phyloP scores from a whole-genome alignment of 1,140 invertebrate species.

The Halictus rubicundus region DNA sequence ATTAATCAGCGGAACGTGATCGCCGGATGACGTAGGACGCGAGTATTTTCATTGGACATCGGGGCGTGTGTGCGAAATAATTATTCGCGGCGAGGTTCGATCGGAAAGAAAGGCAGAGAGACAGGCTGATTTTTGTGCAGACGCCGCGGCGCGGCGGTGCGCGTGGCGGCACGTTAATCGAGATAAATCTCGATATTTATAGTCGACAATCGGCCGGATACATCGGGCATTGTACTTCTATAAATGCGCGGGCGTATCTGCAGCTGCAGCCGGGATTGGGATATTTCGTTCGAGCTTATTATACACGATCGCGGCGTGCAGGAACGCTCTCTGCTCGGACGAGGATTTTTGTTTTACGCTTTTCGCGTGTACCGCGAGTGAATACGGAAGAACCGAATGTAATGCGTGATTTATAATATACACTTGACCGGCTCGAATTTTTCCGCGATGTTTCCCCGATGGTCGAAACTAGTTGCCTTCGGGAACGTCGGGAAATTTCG shows the following conservation, averaged over 20 bases:
- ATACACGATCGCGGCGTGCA: constrained; percentile 50
- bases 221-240: constrained; percentile 54
- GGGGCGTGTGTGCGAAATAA: constrained; percentile 4
- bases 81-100: not conserved
- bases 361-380: constrained; percentile 32
- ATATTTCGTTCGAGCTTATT: constrained; percentile 61
- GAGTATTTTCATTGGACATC: not conserved
- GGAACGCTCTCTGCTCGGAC: constrained; percentile 2
- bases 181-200: constrained; percentile 70
- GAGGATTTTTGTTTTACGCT: constrained; percentile 50
- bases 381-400: constrained; percentile 34
- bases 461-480: not conserved
- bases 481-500: too few relatives aligned
- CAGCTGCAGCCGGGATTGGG: constrained; percentile 50
- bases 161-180: constrained; percentile 61
- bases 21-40: not conserved
- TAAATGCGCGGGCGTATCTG: constrained; percentile 57
- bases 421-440: not conserved
- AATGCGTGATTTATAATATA: constrained; percentile 11
- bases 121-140: constrained; percentile 39
- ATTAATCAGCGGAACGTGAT: constrained; percentile 7
- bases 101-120: constrained; percentile 12
- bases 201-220: constrained; percentile 61
- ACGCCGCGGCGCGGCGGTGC: not conserved
- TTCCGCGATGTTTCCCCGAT: not conserved